phyloP scores from a whole-genome alignment of 2,797 vertebrate genomes.

The Orientallactaga sibirica region DNA sequence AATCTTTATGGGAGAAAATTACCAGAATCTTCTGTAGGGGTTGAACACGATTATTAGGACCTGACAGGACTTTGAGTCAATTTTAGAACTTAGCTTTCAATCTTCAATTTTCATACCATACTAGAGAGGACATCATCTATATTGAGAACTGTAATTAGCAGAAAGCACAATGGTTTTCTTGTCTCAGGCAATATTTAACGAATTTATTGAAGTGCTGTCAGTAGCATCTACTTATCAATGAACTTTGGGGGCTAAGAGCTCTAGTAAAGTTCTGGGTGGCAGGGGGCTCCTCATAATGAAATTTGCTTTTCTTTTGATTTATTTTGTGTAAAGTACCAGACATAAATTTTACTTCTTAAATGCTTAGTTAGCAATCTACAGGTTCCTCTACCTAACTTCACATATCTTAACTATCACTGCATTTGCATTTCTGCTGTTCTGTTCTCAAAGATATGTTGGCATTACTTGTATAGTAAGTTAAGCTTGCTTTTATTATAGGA shows the following conservation, averaged over 20 bases:
- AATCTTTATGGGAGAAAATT: background rate
- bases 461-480: slow-evolving; percentile 27
- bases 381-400: background rate
- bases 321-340: slow-evolving; percentile 23
- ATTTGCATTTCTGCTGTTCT: background rate
- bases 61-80: background rate
- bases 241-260: slow-evolving; percentile 6
- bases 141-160: background rate
- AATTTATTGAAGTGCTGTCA: slow-evolving; percentile 32
- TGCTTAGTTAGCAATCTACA: slow-evolving; percentile 9
- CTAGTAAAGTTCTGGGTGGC: background rate
- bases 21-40: background rate
- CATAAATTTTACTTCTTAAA: slow-evolving; percentile 51
- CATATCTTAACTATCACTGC: background rate
- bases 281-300: background rate
- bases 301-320: slow-evolving; percentile 50
- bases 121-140: background rate
- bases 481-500: slow-evolving; percentile 57
- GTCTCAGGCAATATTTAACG: background rate
- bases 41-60: background rate
- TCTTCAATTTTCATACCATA: slow-evolving; percentile 23
- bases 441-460: slow-evolving; percentile 34
- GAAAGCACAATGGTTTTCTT: slow-evolving; percentile 47
- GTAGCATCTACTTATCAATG: background rate
- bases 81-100: slow-evolving; percentile 50